Conservation (phyloP, 2,113 vertebrate genomes). For the Gymnogyps californianus region DNA sequence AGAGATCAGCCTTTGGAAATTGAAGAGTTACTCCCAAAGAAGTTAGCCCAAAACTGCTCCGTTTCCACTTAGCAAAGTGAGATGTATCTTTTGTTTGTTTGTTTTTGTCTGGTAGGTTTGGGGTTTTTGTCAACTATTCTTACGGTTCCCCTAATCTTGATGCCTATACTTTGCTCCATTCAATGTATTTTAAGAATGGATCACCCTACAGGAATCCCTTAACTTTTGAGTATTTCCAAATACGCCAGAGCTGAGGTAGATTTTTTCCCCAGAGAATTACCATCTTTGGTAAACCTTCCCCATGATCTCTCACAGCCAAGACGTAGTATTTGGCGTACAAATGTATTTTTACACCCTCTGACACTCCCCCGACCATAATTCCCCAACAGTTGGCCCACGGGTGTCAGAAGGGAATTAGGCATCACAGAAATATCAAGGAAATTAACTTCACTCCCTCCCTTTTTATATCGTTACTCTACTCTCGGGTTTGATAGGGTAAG, state of each 20-base stretch:
- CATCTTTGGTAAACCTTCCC: slow-evolving; percentile 26
- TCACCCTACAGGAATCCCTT: neutral
- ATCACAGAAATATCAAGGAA: neutral
- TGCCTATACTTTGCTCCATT: neutral
- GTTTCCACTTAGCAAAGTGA: neutral
- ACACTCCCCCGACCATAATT: neutral
- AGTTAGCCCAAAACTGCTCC: neutral
- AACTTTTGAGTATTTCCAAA: neutral
- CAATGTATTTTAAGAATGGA: slow-evolving; percentile 18
- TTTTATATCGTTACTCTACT: rapidly evolving
- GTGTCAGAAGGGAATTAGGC: neutral
- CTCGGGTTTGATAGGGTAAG: neutral
- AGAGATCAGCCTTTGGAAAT: neutral
- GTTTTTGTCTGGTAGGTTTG: neutral
- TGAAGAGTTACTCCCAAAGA: neutral
- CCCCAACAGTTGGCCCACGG: neutral
- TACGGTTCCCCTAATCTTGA: neutral
- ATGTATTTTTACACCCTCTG: neutral
- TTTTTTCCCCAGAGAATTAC: neutral
- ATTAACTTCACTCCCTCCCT: neutral
- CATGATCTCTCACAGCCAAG: neutral
- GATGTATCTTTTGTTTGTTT: neutral
- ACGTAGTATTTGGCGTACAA: neutral
- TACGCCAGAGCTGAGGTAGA: neutral
- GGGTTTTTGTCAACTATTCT: neutral